A percentile compares a stretch with the other conserved stretches of the same genome.
Evolutionary conservation across 2,113 vertebrate genomes (phyloP).

Genomic region (Egretta garzetta): DNA sequence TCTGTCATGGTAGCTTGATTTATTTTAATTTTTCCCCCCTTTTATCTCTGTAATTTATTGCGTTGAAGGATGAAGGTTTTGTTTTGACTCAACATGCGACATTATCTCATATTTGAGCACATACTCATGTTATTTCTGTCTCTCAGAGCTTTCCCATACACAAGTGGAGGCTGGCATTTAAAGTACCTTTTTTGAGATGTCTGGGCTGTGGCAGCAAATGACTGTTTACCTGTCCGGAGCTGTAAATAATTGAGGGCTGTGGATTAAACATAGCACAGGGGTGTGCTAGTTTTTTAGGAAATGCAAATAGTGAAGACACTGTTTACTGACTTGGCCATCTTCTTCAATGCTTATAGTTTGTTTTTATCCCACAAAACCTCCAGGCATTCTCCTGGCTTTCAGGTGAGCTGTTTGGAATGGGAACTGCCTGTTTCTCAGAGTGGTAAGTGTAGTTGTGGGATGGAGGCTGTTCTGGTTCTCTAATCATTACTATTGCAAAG

Average conservation of each 20-base stretch:
- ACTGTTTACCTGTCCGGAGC: background rate
- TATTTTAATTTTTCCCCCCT: background rate
- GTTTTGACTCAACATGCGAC: background rate
- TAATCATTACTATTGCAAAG: background rate
- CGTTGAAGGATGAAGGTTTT: background rate
- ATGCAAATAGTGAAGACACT: background rate
- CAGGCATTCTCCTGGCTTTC: background rate
- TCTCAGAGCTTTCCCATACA: background rate
- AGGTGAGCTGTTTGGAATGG: background rate
- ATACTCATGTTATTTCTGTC: rapidly evolving
- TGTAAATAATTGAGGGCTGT: background rate
- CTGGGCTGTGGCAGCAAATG: background rate
- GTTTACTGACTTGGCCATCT: background rate
- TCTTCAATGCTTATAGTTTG: background rate
- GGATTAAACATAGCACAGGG: background rate
- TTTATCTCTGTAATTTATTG: background rate
- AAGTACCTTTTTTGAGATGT: background rate
- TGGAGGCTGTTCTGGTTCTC: background rate
- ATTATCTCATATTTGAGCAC: background rate
- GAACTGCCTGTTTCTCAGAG: background rate
- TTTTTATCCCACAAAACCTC: background rate
- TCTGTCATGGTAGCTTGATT: background rate
- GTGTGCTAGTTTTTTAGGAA: background rate
- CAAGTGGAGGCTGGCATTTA: background rate
- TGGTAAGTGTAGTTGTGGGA: background rate